Percentiles rank a stretch among this genome's conserved stretches.
These are phyloP conservation scores for Drosophila colorata DNA, from an alignment of 2,888 invertebrate genomes.

Conservation along the genomic window DNA sequence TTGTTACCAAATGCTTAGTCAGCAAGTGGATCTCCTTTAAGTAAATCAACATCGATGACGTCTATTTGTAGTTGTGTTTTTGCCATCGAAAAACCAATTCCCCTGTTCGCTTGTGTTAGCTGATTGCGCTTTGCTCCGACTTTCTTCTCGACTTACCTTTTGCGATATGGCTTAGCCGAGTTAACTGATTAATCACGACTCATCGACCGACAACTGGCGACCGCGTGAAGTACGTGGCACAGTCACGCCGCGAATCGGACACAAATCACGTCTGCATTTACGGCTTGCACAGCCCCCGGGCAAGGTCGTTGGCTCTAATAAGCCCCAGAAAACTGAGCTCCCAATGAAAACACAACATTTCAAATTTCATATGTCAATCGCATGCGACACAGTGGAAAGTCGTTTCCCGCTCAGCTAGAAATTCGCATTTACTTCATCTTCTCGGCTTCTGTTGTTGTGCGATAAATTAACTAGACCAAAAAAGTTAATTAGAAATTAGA, in stretches of 20 bases:
- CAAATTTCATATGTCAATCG: slow-evolving; percentile 14
- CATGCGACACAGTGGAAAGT: slow-evolving; percentile 53
- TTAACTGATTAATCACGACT: slow-evolving; percentile 67
- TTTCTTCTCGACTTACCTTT: slow-evolving; percentile 36
- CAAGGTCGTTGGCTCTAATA: slow-evolving; percentile 51
- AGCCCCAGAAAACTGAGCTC: slow-evolving; percentile 13
- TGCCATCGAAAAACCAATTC: background rate
- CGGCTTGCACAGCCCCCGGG: background rate
- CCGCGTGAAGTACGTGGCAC: slow-evolving; percentile 57
- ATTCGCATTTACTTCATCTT: slow-evolving; percentile 23
- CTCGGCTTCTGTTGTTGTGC: slow-evolving; percentile 30
- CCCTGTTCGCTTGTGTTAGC: slow-evolving; percentile 8
- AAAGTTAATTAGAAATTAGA: slow-evolving; percentile 3
- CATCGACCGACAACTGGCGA: slow-evolving; percentile 32
- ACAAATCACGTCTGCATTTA: slow-evolving; percentile 62
- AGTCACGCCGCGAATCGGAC: slow-evolving; percentile 40
- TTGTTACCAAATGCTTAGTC: background rate
- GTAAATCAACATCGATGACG: background rate
- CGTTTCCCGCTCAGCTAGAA: slow-evolving; percentile 11
- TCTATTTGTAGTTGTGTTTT: background rate
- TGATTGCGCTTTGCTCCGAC: slow-evolving; percentile 22
- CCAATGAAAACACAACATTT: slow-evolving; percentile 31
- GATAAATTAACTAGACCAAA: slow-evolving; percentile 62
- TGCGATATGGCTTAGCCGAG: slow-evolving; percentile 25
- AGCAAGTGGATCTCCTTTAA: background rate